Percentiles rank a stretch among this genome's conserved stretches.
phyloP scores from a whole-genome alignment of 2,797 vertebrate genomes.

The Mormyrus hasselquistii region DNA sequence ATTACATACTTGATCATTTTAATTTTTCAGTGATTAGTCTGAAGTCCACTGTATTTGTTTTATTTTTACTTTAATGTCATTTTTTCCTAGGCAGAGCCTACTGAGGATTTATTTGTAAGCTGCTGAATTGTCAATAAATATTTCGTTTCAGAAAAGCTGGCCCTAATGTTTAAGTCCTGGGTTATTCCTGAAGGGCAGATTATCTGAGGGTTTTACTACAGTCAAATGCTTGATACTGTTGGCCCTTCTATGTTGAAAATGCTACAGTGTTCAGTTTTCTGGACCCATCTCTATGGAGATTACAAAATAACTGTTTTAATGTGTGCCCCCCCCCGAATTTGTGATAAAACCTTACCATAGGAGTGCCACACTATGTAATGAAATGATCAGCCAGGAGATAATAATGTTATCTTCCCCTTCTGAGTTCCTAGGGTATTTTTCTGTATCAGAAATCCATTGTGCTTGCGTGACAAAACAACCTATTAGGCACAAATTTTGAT shows the following conservation, averaged over 20 bases:
- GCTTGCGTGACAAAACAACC: conserved; percentile 57
- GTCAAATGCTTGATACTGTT: conserved; percentile 14
- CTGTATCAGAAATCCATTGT: conserved; percentile 74
- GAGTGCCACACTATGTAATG: conserved; percentile 48
- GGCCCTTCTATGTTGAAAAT: conserved; percentile 20
- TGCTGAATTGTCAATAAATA: conserved; percentile 77
- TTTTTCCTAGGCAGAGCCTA: conserved; percentile 88
- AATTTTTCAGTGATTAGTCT: conserved; percentile 66
- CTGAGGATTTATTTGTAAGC: conserved; percentile 78
- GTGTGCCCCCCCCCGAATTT: conserved; percentile 48
- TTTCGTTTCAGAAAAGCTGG: conserved; percentile 44
- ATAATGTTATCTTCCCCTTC: conserved; percentile 39
- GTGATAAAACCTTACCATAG: conserved; percentile 50
- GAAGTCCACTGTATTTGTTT: conserved; percentile 58
- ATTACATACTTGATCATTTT: conserved; percentile 71
- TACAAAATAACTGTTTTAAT: conserved; percentile 64
- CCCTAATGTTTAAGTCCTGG: conserved; percentile 34
- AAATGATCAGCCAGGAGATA: conserved; percentile 39
- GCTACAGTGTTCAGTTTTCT: conserved; percentile 12
- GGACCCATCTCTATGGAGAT: conserved; percentile 42
- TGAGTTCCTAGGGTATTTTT: conserved; percentile 63
- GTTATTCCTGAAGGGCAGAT: conserved; percentile 35
- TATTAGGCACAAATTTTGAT: conserved; percentile 46
- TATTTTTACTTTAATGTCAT: conserved; percentile 54
- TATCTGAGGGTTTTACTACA: conserved; percentile 42